Base-by-base conservation (phyloP, 2,888 invertebrate species). In the Tipula vernalis region DNA sequence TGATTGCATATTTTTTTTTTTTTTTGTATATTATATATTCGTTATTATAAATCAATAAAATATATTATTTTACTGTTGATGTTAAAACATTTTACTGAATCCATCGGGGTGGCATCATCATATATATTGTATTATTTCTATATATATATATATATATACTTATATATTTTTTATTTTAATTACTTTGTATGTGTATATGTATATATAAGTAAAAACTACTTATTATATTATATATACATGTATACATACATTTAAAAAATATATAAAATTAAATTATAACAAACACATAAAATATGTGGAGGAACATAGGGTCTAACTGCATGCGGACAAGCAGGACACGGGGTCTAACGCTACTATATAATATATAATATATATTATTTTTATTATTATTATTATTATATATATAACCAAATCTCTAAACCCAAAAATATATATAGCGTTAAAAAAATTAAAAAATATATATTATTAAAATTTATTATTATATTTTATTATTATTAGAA, bases 291-390 rank as follows among this genome's bases (percentile, higher is more conserved):
- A 86, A 86, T 39, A 83, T 83, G 41, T 83, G 83, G 86, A 86
- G 83, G 83, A 44, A 87, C 85, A 44, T 71, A 85, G 44, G 57
- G 87, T 44, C 87, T 85, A 47, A 87, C 87, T 87, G 87, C 87
- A 87, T 87, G 87, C 83, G 87, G 87, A 87, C 18, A 87, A 87
- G 87, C 87, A 87, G 84, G 84, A 84, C 84, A 85, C 85, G 36
- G 41, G 51, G 84, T 87, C 84, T 84, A 15, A 87, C 28, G 87
- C 71, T 84, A 87, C 51, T 36, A 39, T 39, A 84, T 39, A 84
- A 39, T 84, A 83, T 71, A 36, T 28, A 83, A 83, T 36, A 83
- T 83, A 71, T 18, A 39, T 39, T 39, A 39, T 39, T 39, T 6
- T 39, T 39, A 71, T 71, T 71, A 71, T 71, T 71, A 71, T 71